Base-by-base conservation (phyloP, 2,113 vertebrate genomes). In the Gulo gulo region DNA sequence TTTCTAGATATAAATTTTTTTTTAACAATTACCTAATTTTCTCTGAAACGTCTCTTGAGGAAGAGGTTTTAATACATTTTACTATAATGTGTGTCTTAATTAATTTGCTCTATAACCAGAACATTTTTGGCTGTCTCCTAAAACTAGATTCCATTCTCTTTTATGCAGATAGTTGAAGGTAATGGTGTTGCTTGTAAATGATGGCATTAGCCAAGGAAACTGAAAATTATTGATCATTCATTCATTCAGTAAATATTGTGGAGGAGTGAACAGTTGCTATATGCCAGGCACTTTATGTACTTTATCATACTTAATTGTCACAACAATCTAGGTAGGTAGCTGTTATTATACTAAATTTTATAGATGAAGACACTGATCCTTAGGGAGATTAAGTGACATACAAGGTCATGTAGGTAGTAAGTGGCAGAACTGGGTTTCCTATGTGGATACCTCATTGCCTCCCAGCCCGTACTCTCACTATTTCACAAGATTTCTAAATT, bases 241-340 rank as follows among this genome's bases (percentile, higher is more conserved):
- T 93, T 97, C 36, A 71, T 82, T 85, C 79, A 95, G 0, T 94
- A 79, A 89, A 45, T 88, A 55, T 65, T 94, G 11, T 92, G 65
- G 67, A 57, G 7, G 67, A 87, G 21, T 92, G 74, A 94, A 84
- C 36, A 90, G 31, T 84, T 90, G 18, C 45, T 82, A 1, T 69
- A 42, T 95, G 15, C 45, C 31, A 65, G 57, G 36, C 34, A 29
- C 20, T 95, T 91, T 81, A 39, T 91, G 45, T 81, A 88, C 78
- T 84, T 92, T 84, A 81, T 90, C 29, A 29, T 88, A n/a, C 84
- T 90, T 96, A 96, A 71, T 80, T 97, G 78, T 86, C 29, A 90
- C 57, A 92, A 55, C 31, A 93, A 1, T 91, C 55, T 82, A 78
- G 91, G 79, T 94, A 86, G 65, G 34, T 93, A 63, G 67, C 71